A percentile compares a stretch with the other conserved stretches of the same genome.
These are phyloP conservation scores for Polypterus bichir DNA, from an alignment of 2,113 vertebrate genomes.

Conservation along the genomic window DNA sequence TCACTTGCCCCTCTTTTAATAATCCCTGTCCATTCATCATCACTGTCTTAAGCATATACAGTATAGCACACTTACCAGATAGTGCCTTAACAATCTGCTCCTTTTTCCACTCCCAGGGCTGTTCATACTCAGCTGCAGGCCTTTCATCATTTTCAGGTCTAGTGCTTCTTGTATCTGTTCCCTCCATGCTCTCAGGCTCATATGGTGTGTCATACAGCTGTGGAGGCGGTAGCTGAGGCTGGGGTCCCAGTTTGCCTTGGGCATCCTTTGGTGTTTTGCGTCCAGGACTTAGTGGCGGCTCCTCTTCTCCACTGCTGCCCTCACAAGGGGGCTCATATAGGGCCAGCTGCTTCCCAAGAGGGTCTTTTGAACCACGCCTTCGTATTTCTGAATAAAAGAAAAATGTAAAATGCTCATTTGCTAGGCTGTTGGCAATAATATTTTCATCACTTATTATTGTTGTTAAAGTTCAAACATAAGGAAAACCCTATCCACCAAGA, in stretches of 20 bases:
- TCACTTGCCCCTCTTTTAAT: background rate
- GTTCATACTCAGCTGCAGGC: conserved; percentile 61
- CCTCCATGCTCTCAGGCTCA: conserved; percentile 26
- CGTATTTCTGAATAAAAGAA: conserved; percentile 60
- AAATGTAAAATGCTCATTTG: background rate
- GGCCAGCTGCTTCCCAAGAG: conserved; percentile 70
- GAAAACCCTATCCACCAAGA: no score
- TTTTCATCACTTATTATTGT: no score
- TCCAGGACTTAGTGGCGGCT: conserved; percentile 8
- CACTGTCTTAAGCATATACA: background rate
- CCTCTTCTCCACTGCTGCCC: conserved; percentile 9
- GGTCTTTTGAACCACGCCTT: conserved; percentile 79
- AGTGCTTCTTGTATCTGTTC: conserved; percentile 11
- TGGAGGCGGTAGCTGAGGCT: conserved; percentile 8
- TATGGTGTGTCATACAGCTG: conserved; percentile 64
- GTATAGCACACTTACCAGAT: conserved; percentile 49
- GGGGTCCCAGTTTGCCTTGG: conserved; percentile 11
- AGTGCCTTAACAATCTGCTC: conserved; percentile 66
- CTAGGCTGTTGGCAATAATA: no score
- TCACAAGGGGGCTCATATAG: conserved; percentile 51
- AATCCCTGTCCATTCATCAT: background rate
- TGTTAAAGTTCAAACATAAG: no score
- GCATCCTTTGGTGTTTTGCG: conserved; percentile 32
- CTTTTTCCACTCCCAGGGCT: conserved; percentile 83
- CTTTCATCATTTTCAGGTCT: conserved; percentile 54